Conservation (phyloP, 2,888 invertebrate genomes). For the Thalpophila matura region DNA sequence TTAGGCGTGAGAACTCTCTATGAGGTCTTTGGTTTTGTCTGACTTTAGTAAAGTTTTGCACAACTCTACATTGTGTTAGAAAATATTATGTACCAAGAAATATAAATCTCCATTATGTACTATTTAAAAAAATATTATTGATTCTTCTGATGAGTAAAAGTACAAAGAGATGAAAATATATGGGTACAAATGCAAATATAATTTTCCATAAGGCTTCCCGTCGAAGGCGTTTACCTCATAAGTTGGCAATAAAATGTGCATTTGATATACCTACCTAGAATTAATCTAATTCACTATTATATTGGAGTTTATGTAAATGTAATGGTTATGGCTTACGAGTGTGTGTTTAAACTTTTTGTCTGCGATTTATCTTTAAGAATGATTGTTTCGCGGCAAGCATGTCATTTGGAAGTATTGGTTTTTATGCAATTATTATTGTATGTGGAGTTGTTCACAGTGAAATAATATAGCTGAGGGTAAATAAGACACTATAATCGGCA, state of each 20-base stretch:
- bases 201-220: conserved; percentile 19
- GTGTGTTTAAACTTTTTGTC: conserved; percentile 28
- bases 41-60: conserved; percentile 14
- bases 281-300: conserved; percentile 29
- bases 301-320: conserved; percentile 27
- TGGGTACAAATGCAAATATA: conserved; percentile 22
- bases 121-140: conserved; percentile 3
- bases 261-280: conserved; percentile 50
- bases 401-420: conserved; percentile 24
- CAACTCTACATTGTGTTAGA: conserved; percentile 5
- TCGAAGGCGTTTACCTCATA: conserved; percentile 13
- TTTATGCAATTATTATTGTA: conserved; percentile 1
- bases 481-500: conserved; percentile 39
- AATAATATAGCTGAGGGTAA: conserved; percentile 16
- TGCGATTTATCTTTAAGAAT: conserved; percentile 18
- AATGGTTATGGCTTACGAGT: conserved; percentile 38
- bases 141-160: conserved; percentile 7
- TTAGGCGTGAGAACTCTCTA: neutral
- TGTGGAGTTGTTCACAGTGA: conserved; percentile 16
- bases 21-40: conserved; percentile 4
- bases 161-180: conserved; percentile 24
- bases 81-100: conserved; percentile 21
- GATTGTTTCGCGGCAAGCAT: conserved; percentile 14
- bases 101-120: conserved; percentile 4
- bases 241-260: conserved; percentile 38